These are phyloP conservation scores for Eristalinus sepulchralis DNA, from an alignment of 2,888 invertebrate species.

Conservation along the genomic window DNA sequence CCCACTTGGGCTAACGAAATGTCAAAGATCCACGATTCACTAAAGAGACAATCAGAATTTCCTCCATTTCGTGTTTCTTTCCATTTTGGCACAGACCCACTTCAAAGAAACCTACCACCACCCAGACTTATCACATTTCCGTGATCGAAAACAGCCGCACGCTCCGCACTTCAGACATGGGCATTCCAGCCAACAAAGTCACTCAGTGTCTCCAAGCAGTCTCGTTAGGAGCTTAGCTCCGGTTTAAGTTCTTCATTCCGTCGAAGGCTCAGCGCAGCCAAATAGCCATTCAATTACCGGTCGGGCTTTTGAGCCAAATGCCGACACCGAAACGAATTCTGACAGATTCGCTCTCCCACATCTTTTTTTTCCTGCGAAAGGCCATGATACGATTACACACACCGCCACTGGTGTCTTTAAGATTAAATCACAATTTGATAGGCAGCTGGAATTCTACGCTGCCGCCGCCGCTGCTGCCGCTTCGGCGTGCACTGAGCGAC, in stretches of 20 bases:
- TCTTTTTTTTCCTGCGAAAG: constrained; percentile 16
- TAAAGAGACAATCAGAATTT: not conserved
- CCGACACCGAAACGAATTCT: constrained; percentile 66
- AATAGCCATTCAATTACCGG: constrained; percentile 32
- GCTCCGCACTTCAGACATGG: constrained; percentile 8
- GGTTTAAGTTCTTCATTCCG: not conserved
- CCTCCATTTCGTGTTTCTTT: not conserved
- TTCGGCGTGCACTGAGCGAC: too few relatives aligned
- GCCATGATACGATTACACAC: constrained; percentile 64
- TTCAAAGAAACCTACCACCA: not conserved
- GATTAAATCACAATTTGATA: constrained; percentile 71
- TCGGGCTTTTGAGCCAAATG: constrained; percentile 46
- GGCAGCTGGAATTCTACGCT: constrained; percentile 69
- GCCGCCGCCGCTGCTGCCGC: not conserved
- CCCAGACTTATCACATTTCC: not conserved
- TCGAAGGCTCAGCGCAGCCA: not conserved
- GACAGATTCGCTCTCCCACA: constrained; percentile 67
- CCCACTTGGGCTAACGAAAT: too few relatives aligned
- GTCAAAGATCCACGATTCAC: not conserved
- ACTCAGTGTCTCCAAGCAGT: constrained; percentile 52
- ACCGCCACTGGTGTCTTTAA: constrained; percentile 63
- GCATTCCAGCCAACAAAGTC: constrained; percentile 5
- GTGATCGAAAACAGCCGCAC: constrained; percentile 12
- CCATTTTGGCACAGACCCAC: not conserved
- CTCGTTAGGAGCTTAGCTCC: constrained; percentile 41